Percentiles rank a stretch among this genome's conserved stretches.
Conservation (phyloP, 2,797 vertebrate genomes). For the Choloepus didactylus region DNA sequence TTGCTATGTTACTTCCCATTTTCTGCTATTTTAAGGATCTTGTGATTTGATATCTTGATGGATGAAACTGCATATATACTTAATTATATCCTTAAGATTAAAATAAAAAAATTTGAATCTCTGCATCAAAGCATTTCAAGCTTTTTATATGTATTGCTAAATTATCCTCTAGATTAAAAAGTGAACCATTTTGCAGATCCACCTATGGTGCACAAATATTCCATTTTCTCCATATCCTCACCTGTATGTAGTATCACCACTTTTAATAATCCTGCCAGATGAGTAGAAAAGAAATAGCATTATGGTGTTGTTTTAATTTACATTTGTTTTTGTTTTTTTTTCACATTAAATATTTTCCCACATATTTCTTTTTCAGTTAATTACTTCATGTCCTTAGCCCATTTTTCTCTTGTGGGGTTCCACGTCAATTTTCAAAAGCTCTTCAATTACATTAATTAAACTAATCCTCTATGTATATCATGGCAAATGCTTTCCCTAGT, state of each 20-base stretch:
- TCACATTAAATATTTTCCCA: neutral
- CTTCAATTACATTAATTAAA: conserved; percentile 10
- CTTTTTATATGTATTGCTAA: neutral
- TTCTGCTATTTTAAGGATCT: conserved; percentile 21
- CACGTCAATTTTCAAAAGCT: neutral
- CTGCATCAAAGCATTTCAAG: neutral
- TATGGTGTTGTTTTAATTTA: neutral
- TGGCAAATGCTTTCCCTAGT: neutral
- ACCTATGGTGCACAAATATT: neutral
- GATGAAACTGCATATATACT: neutral
- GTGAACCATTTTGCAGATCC: neutral
- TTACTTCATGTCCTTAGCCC: neutral
- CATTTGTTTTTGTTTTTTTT: neutral
- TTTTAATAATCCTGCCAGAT: conserved; percentile 14
- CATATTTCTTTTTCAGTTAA: neutral
- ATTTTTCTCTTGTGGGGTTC: neutral
- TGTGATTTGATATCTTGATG: neutral
- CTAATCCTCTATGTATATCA: neutral
- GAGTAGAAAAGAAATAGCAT: conserved; percentile 10
- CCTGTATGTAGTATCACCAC: neutral
- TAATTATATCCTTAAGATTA: neutral
- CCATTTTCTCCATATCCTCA: neutral
- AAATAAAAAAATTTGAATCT: conserved; percentile 38
- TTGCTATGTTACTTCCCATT: neutral
- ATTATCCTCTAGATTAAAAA: conserved; percentile 11